phyloP scores from a whole-genome alignment of 2,797 vertebrate genomes.

The Melanitta fusca region DNA sequence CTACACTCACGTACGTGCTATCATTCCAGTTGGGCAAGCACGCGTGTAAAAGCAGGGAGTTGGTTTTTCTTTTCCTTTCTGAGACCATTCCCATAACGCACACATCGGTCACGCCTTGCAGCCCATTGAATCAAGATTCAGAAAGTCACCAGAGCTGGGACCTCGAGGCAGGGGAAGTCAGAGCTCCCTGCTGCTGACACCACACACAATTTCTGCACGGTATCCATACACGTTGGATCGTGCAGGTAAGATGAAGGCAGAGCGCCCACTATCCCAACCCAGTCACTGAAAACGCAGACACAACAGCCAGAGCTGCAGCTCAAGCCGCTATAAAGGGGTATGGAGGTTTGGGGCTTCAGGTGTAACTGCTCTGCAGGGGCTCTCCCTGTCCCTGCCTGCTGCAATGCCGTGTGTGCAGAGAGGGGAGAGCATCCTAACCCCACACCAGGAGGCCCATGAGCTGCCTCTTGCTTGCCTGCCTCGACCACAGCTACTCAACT shows the following conservation, averaged over 20 bases:
- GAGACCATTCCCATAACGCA: background rate
- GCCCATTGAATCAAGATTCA: background rate
- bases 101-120: background rate
- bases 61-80: background rate
- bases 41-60: background rate
- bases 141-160: background rate
- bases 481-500: background rate
- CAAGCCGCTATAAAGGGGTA: background rate
- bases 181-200: background rate
- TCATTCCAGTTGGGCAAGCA: background rate
- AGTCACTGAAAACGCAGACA: background rate
- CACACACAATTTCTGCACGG: background rate
- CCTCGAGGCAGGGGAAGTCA: background rate
- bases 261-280: background rate
- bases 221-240: accelerated
- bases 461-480: background rate
- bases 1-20: background rate
- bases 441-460: background rate
- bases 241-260: background rate
- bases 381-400: background rate
- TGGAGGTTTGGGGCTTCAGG: background rate
- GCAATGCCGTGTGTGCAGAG: background rate
- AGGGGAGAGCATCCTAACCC: background rate
- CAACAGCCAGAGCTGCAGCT: background rate
- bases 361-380: background rate